Percentiles rank a stretch among this genome's conserved stretches.
These are phyloP conservation scores for Platycnemis pennipes DNA, from an alignment of 2,888 invertebrate genomes.

Conservation along the genomic window DNA sequence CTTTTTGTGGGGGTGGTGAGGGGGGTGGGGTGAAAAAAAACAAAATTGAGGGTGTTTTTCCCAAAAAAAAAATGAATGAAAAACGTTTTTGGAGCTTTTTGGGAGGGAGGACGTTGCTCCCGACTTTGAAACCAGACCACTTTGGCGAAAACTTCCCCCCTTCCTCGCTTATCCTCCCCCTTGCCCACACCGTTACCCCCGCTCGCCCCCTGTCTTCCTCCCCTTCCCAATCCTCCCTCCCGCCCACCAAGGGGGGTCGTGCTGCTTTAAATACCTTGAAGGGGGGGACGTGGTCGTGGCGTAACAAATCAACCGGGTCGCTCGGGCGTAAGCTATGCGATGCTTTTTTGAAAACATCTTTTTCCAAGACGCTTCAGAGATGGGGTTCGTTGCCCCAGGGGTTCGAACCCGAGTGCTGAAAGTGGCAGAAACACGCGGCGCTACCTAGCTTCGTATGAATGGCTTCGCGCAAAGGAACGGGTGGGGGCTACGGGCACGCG, in stretches of 20 bases:
- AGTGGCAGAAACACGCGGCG: background rate
- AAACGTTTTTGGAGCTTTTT: too few relatives aligned
- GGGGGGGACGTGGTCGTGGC: background rate
- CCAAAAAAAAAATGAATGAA: background rate
- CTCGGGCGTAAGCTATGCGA: background rate
- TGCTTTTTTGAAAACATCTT: background rate
- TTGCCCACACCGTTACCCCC: background rate
- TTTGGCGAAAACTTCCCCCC: conserved; percentile 1
- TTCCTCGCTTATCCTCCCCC: background rate
- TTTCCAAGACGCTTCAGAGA: background rate
- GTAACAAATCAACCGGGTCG: background rate
- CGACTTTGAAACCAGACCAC: conserved; percentile 26
- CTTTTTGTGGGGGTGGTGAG: background rate
- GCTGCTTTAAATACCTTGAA: background rate
- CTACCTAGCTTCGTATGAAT: background rate
- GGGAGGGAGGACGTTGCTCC: background rate
- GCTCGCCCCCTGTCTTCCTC: background rate
- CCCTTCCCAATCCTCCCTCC: background rate
- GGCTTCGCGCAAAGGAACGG: background rate
- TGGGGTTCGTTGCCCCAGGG: background rate
- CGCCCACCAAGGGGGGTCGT: background rate
- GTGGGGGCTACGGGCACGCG: too few relatives aligned
- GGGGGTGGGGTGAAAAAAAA: background rate
- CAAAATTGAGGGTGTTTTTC: background rate
- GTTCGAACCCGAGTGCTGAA: background rate